Base-by-base conservation (phyloP, 2,888 invertebrate genomes). In the Xylophagus ater region DNA sequence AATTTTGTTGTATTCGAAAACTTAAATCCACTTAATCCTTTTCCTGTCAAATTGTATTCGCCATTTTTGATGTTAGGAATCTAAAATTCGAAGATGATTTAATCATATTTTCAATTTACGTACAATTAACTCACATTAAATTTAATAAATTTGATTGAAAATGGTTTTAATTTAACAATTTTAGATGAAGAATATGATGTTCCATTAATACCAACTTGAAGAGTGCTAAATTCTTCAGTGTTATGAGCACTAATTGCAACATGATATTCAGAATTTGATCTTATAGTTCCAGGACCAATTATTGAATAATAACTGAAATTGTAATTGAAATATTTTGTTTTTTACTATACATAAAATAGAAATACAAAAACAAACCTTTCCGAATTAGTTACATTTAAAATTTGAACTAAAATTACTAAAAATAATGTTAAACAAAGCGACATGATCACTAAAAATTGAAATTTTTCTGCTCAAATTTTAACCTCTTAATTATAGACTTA, bases 221-320 rank as follows among this genome's bases (percentile, higher is more conserved):
- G 70, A n/a, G 72, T 72, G 31, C 81, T 77, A 1, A 82, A 75
- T 45, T 61, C 60, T 6, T 50, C 46, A 4, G 60, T 54, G 42
- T 61, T 56, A 45, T 63, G 62, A 35, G 62, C 67, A 47, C 74
- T 76, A 29, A 89, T 76, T 10, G 85, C 82, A 41, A 84, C 83
- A 60, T 84, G 82, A 65, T 83, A 92, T 52, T 84, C 81, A 34
- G 81, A 79, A 67, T 83, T 82, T 13, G 63, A 60, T 37, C 90
- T 74, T 37, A 92, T 66, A 18, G 78, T 72, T 52, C 78, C 76
- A 3, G 90, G 84, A 2, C 85, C 89, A 52, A 89, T 74, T 48
- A 90, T 78, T 47, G 86, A 80, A 66, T 89, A 84, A 34, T 54
- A 12, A 12, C 62, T 63, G 42, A 24, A 49, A 46, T n/a, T n/a